Evolutionary conservation across 2,113 vertebrate genomes (phyloP), one percentile per base, ranked within the genome.

Genomic region (Chascanopsetta lugubris): DNA sequence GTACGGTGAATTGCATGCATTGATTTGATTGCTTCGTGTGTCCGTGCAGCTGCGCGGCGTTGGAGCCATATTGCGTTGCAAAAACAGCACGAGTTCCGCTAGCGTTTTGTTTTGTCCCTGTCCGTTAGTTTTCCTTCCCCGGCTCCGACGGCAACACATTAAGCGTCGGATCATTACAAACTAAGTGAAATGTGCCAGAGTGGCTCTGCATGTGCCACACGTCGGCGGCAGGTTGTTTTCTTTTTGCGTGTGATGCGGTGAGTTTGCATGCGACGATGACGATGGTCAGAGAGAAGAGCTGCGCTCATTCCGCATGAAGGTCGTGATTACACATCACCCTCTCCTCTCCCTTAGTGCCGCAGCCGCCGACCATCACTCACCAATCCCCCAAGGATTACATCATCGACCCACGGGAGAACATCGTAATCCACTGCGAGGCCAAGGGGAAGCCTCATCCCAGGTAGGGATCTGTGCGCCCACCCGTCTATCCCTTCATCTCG

Each of bases 321-420:
- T 77, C 69, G 42, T 73, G 75, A 79, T 77, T 79, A 66, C 84
- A 75, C 64, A 51, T 66, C 34, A 1, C 34, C 38, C 8, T 67
- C 69, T 85, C 61, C 75, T 73, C 29, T 15, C 89, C 30, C 87
- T 48, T 90, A 98, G 96, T 99, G 90, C 93, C 91, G 0, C 96
- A 98, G 69, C 97, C 97, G 57, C 97, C 97, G 73, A 97, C 96
- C 49, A 98, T 99, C 89, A 98, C 88, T 72, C 93, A 93, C 42
- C 95, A 99, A n/a, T 99, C 97, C 88, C 95, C 96, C 72, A 98
- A 98, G 92, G 93, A 98, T 91, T 96, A 96, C 87, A 97, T 98
- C 81, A 92, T 99, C 75, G 97, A 98, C 85, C 96, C 97, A 25
- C 93, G 97, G 57, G 97, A 99, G 88, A 96, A 95, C 83, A 97